Conservation (phyloP, 2,113 vertebrate species). For the Oryzias celebensis region DNA sequence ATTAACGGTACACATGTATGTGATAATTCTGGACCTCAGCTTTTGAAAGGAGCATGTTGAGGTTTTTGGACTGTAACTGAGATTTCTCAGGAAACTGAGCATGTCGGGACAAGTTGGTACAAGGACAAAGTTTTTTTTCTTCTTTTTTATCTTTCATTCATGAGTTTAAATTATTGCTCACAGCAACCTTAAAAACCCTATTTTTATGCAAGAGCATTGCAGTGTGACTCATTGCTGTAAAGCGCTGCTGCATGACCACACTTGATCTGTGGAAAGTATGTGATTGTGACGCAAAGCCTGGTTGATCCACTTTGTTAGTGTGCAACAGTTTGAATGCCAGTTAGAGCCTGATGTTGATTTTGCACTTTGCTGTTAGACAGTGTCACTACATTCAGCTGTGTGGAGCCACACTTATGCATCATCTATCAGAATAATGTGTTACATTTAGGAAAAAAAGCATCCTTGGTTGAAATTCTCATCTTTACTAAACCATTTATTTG, state of each 20-base stretch:
- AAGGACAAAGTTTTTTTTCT: neutral
- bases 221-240: conserved; percentile 35
- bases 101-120: conserved; percentile 2
- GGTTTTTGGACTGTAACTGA: neutral
- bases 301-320: conserved; percentile 23
- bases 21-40: too few relatives aligned
- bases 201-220: neutral
- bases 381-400: neutral
- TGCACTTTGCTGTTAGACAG: neutral
- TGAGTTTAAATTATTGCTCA: neutral
- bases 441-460: too few relatives aligned
- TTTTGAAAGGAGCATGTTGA: too few relatives aligned
- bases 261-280: conserved; percentile 13
- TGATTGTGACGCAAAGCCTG: conserved; percentile 3
- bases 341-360: neutral
- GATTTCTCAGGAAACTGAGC: neutral
- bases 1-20: too few relatives aligned
- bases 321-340: neutral
- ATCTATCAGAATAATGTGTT: neutral
- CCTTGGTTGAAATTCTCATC: too few relatives aligned
- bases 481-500: too few relatives aligned
- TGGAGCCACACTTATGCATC: neutral
- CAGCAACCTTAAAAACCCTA: conserved; percentile 16
- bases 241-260: conserved; percentile 26
- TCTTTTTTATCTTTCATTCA: conserved; percentile 1